Evolutionary conservation across 2,888 invertebrate species (phyloP).

Genomic region (Choreutis nemorana): DNA sequence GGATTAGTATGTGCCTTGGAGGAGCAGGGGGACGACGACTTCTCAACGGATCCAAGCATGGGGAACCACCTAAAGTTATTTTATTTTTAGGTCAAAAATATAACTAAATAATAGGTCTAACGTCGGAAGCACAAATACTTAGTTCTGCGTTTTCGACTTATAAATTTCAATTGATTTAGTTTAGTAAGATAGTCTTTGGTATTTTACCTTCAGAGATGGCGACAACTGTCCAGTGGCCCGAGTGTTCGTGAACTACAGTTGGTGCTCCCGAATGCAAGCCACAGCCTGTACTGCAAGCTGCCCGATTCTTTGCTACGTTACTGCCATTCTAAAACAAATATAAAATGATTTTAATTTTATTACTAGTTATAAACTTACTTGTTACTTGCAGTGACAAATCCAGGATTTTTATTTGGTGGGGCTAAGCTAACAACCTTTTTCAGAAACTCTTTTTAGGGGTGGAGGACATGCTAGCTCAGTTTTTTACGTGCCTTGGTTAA

Average conservation of each 20-base stretch:
- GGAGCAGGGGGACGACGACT: slow-evolving; percentile 25
- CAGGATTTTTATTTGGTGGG: not conserved
- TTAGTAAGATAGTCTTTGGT: too few relatives aligned
- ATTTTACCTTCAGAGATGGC: slow-evolving; percentile 33
- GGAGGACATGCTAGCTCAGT: too few relatives aligned
- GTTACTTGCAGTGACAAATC: too few relatives aligned
- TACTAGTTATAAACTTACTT: too few relatives aligned
- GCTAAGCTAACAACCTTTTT: too few relatives aligned
- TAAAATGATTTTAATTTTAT: not conserved
- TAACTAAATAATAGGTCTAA: too few relatives aligned
- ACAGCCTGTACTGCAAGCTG: slow-evolving; percentile 40
- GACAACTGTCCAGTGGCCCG: slow-evolving; percentile 45
- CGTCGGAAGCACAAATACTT: too few relatives aligned
- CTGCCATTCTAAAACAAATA: slow-evolving; percentile 22
- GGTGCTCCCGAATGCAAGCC: slow-evolving; percentile 48
- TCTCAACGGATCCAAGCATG: slow-evolving; percentile 42
- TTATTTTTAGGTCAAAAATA: not conserved
- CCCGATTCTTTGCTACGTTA: slow-evolving; percentile 17
- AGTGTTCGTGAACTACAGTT: slow-evolving; percentile 42
- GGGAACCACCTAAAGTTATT: slow-evolving; percentile 31
- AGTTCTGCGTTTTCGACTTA: too few relatives aligned
- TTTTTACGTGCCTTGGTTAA: too few relatives aligned
- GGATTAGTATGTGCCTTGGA: slow-evolving; percentile 31
- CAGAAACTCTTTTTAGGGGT: too few relatives aligned
- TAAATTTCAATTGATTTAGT: too few relatives aligned